Evolutionary conservation across 2,888 invertebrate species (phyloP), one percentile per base, ranked within the genome.

Genomic region (Drosophila melanosoma): DNA sequence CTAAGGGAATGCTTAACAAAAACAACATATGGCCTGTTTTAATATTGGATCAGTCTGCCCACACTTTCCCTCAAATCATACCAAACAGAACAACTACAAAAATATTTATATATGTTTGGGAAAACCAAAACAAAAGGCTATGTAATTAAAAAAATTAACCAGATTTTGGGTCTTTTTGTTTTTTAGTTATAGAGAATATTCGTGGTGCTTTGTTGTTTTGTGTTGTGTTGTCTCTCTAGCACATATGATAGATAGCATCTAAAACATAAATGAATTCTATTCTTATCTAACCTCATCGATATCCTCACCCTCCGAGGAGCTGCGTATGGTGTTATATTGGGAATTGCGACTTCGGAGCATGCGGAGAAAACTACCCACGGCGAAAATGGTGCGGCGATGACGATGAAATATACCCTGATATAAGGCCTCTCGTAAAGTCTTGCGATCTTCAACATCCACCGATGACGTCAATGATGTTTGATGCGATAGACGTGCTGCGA

Each of bases 361-460:
- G 79, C 96, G 94, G 69, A 96, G 93, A 91, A 96, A 96, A 56
- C 96, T 96, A 59, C 96, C 96, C 64, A 96, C 94, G 10, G 96
- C 96, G 91, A 96, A 96, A 83, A 96, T 96, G 72, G 96, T 96
- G 91, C 96, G 94, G 78, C 96, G 94, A 93, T 96, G 96, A 81
- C 96, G 95, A 94, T 96, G 96, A 92, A 96, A 96, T 91, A 96
- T 96, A 93, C 96, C 96, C 93, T 96, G 96, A 92, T 96, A 96
- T 83, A 96, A 93, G 74, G 96, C 96, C 91, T 96, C 96, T 77
- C 96, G 94, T 76, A 92, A 82, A 57, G 96, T 95, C 92, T 96
- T 96, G 81, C 96, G 93, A 91, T 95, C 95, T 86, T 95, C 95
- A 54, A 95, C 95, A 74, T 95, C 95, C 53, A 95, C 95, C 79